Evolutionary conservation across 2,888 invertebrate genomes (phyloP).

Genomic region (Aproaerema taeniolella): DNA sequence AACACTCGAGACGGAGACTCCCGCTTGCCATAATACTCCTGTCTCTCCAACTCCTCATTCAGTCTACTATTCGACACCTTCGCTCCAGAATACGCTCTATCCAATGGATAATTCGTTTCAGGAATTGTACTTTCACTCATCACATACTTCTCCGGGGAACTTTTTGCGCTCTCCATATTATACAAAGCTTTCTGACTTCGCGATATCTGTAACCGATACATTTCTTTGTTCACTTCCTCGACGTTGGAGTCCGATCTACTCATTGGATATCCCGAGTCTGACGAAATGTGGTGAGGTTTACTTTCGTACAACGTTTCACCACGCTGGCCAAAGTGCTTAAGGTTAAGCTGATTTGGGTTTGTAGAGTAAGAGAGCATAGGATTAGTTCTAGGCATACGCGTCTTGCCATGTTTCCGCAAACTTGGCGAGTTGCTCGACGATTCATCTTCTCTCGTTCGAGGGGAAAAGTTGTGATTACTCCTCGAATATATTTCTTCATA

Average conservation of each 20-base stretch:
- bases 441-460: slow-evolving; percentile 60
- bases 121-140: slow-evolving; percentile 54
- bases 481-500: slow-evolving; percentile 66
- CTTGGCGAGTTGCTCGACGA: slow-evolving; percentile 69
- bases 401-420: slow-evolving; percentile 71
- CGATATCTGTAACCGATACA: slow-evolving; percentile 71
- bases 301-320: slow-evolving; percentile 65
- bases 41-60: slow-evolving; percentile 66
- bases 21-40: slow-evolving; percentile 52
- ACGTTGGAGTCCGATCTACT: slow-evolving; percentile 71
- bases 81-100: slow-evolving; percentile 64
- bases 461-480: slow-evolving; percentile 60
- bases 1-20: slow-evolving; percentile 57
- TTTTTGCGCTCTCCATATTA: slow-evolving; percentile 66
- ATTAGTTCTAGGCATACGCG: slow-evolving; percentile 77
- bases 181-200: slow-evolving; percentile 69
- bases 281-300: slow-evolving; percentile 66
- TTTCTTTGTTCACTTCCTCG: slow-evolving; percentile 73
- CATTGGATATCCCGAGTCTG: slow-evolving; percentile 66
- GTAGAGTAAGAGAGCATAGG: slow-evolving; percentile 76
- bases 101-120: slow-evolving; percentile 67
- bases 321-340: slow-evolving; percentile 70
- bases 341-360: slow-evolving; percentile 62
- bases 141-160: slow-evolving; percentile 56
- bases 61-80: slow-evolving; percentile 65